Percentiles rank a stretch among this genome's conserved stretches.
phyloP scores from a whole-genome alignment of 1,140 invertebrate species.

The Drosophila sechellia region DNA sequence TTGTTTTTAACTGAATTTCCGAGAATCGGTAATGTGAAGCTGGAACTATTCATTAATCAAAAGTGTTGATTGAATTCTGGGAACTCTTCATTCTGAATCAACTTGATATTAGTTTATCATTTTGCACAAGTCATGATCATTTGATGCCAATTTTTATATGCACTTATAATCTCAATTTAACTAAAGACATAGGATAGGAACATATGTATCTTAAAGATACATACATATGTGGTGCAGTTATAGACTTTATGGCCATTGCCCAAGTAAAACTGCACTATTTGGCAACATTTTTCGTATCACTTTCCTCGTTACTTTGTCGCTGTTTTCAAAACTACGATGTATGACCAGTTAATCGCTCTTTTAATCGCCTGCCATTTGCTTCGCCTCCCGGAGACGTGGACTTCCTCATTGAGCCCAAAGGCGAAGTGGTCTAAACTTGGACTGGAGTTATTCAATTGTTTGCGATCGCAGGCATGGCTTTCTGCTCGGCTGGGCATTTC shows the following conservation, averaged over 20 bases:
- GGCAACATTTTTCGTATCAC: neutral
- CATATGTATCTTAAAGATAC: too few relatives aligned
- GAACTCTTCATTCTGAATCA: neutral
- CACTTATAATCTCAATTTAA: too few relatives aligned
- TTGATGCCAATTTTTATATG: too few relatives aligned
- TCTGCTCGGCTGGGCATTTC: conserved; percentile 64
- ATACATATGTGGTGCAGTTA: too few relatives aligned
- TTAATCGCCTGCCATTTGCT: conserved; percentile 42
- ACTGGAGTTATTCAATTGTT: conserved; percentile 65
- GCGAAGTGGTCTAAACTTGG: conserved; percentile 34
- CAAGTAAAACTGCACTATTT: neutral
- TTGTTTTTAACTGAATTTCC: conserved; percentile 15
- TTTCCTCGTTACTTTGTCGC: conserved; percentile 32
- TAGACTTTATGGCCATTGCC: neutral
- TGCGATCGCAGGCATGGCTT: conserved; percentile 38
- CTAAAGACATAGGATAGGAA: too few relatives aligned
- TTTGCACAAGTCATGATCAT: neutral
- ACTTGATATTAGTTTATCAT: neutral
- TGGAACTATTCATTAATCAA: neutral
- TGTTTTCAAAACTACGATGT: conserved; percentile 40
- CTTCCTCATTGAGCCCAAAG: conserved; percentile 46
- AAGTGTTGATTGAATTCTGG: neutral
- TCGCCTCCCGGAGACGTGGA: conserved; percentile 39
- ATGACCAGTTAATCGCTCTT: conserved; percentile 40
- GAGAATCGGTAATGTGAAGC: conserved; percentile 6